These are phyloP conservation scores for Chaetodon auriga DNA, from an alignment of 2,113 vertebrate genomes.

Conservation along the genomic window DNA sequence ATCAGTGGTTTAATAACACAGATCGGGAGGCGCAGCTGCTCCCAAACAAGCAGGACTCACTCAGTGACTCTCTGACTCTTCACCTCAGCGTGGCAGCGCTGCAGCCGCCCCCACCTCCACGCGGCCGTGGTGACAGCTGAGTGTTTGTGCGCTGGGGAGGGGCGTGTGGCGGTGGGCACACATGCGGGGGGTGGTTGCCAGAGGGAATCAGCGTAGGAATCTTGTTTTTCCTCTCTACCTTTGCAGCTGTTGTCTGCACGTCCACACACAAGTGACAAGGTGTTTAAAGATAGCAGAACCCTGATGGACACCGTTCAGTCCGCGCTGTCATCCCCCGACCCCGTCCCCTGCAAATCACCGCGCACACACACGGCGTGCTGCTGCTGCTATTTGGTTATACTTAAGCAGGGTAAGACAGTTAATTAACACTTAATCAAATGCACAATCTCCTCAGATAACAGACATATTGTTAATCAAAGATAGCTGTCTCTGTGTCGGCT, in stretches of 20 bases:
- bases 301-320: not conserved
- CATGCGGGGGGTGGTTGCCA: not conserved
- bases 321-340: not conserved
- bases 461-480: not conserved
- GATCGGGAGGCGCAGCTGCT: too few species aligned
- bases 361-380: not conserved
- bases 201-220: constrained; percentile 29
- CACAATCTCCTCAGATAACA: not conserved
- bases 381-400: not conserved
- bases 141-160: not conserved
- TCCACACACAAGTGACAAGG: constrained; percentile 32
- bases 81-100: not conserved
- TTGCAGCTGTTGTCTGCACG: constrained; percentile 60
- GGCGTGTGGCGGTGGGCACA: not conserved
- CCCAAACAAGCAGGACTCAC: not conserved
- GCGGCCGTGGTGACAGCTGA: constrained; percentile 48
- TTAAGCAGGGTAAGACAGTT: not conserved
- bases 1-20: not conserved
- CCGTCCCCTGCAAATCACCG: too few species aligned
- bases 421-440: not conserved
- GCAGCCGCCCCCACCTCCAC: constrained; percentile 11
- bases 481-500: not conserved
- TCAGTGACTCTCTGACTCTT: not conserved
- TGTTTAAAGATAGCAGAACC: constrained; percentile 41
- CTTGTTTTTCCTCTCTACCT: constrained; percentile 42